Evolutionary conservation across 2,113 vertebrate genomes (phyloP).

Genomic region (Phalacrocorax brasilianus): DNA sequence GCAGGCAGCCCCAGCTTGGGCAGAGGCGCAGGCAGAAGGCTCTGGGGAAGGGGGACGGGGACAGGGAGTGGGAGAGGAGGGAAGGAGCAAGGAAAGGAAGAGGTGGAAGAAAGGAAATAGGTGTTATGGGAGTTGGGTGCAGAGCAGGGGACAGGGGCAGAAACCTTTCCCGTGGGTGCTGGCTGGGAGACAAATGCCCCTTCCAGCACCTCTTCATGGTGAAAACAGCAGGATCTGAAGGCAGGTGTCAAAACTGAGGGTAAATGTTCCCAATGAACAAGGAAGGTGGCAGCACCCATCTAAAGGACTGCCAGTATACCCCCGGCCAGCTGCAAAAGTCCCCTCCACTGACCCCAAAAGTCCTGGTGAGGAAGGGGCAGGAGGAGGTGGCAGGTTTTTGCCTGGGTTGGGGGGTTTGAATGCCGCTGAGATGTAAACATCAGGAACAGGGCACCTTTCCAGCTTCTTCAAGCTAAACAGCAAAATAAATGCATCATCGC

Average conservation of each 20-base stretch:
- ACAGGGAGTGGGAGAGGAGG: background rate
- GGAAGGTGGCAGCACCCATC: background rate
- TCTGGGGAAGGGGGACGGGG: background rate
- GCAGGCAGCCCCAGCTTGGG: background rate
- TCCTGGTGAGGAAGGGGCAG: background rate
- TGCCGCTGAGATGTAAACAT: background rate
- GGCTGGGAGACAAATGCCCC: rapidly evolving
- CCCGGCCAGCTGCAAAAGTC: background rate
- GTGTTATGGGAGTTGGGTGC: rapidly evolving
- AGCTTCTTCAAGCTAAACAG: background rate
- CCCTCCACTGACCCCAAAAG: background rate
- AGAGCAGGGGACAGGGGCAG: background rate
- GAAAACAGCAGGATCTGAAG: background rate
- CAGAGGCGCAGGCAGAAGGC: background rate
- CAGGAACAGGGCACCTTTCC: rapidly evolving
- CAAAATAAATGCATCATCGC: background rate
- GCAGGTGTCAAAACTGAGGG: background rate
- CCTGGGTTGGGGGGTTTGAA: background rate
- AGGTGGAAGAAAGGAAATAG: background rate
- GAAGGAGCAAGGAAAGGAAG: background rate
- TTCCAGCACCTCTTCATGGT: background rate
- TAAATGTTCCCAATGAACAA: background rate
- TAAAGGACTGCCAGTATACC: background rate
- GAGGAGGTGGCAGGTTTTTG: background rate
- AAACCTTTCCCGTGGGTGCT: background rate